A percentile compares a stretch with the other conserved stretches of the same genome.
Evolutionary conservation across 2,888 invertebrate species (phyloP).

Genomic region (Gymnosoma rotundatum): DNA sequence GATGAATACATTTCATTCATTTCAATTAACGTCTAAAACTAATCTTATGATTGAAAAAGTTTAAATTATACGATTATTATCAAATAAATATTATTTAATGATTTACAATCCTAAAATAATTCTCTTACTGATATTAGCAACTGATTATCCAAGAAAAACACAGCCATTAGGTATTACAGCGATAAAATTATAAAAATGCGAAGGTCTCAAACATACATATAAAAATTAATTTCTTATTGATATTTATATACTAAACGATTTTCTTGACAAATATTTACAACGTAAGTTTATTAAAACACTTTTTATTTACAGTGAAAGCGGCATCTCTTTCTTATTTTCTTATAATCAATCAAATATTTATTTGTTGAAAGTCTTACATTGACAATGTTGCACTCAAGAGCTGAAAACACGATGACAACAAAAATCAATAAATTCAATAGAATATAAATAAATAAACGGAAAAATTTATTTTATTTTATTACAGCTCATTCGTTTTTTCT

Average conservation of each 20-base stretch:
- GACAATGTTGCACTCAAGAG: conserved; percentile 10
- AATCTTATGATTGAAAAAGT: conserved; percentile 54
- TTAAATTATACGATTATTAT: conserved; percentile 21
- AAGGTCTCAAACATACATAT: neutral
- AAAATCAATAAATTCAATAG: conserved; percentile 45
- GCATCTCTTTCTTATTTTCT: conserved; percentile 24
- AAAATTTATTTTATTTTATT: conserved; percentile 31
- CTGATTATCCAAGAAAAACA: neutral
- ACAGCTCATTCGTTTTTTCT: conserved; percentile 8
- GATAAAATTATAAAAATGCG: neutral
- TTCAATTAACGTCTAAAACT: conserved; percentile 50
- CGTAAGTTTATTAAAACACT: neutral
- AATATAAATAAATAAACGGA: conserved; percentile 28
- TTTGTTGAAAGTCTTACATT: conserved; percentile 22
- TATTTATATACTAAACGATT: neutral
- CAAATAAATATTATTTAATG: conserved; percentile 9
- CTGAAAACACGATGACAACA: neutral
- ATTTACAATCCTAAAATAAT: neutral
- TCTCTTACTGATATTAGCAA: neutral
- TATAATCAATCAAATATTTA: conserved; percentile 21
- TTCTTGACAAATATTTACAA: conserved; percentile 40
- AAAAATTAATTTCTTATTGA: no score
- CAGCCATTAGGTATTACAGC: neutral
- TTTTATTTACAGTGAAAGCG: conserved; percentile 30
- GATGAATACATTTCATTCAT: no score